Evolutionary conservation across 1,140 invertebrate genomes (phyloP).

Genomic region (Mycetomoellerius zeteki): DNA sequence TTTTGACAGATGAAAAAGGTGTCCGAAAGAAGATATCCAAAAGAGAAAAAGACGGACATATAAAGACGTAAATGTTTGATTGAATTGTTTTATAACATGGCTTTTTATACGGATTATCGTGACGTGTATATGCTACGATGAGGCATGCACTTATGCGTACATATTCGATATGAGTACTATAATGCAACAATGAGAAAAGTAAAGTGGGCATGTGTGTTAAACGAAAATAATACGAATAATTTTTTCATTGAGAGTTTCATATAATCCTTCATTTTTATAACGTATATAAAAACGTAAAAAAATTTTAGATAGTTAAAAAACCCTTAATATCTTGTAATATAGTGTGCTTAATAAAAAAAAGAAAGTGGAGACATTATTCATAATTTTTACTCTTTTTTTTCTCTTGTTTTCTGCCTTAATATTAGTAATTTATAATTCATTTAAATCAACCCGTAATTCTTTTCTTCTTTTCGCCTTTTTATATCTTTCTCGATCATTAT

Average conservation of each 20-base stretch:
- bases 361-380: neutral
- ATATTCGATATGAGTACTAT: neutral
- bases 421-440: constrained; percentile 25
- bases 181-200: neutral
- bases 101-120: constrained; percentile 33
- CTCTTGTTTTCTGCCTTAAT: constrained; percentile 12
- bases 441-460: constrained; percentile 7
- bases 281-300: neutral
- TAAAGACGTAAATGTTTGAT: neutral
- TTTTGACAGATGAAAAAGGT: constrained; percentile 17
- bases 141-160: neutral
- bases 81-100: constrained; percentile 28
- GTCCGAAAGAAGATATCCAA: no score
- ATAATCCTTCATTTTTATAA: neutral
- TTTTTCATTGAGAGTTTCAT: neutral
- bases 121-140: neutral
- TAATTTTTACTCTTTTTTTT: constrained; percentile 13
- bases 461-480: neutral
- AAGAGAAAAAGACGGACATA: constrained; percentile 15
- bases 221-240: constrained; percentile 3
- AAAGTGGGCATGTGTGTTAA: neutral
- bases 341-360: neutral
- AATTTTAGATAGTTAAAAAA: neutral
- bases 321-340: neutral
- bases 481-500: constrained; percentile 24